Evolutionary conservation across 2,113 vertebrate species (phyloP).

Genomic region (Lamprotornis superbus): DNA sequence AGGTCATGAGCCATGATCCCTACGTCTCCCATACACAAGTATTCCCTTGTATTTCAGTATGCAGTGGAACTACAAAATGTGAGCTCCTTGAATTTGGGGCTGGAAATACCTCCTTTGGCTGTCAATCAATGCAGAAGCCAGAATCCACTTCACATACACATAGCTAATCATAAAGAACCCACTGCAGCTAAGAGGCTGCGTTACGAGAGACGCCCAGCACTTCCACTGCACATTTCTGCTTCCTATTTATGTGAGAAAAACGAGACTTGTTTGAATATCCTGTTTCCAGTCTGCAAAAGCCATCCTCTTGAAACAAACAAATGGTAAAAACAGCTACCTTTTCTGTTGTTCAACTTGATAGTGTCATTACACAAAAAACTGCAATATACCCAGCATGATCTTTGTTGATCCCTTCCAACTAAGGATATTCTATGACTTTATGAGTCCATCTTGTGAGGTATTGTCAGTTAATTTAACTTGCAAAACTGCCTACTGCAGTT

Average conservation of each 20-base stretch:
- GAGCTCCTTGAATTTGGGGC: not conserved
- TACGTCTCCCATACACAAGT: not conserved
- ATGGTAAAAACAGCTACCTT: not conserved
- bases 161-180: not conserved
- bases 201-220: not conserved
- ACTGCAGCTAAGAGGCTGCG: rapidly evolving
- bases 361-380: not conserved
- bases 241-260: not conserved
- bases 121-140: not conserved
- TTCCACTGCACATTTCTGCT: not conserved
- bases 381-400: not conserved
- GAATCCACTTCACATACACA: rapidly evolving
- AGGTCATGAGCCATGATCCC: not conserved
- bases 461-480: not conserved
- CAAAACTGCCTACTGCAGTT: not conserved
- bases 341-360: not conserved
- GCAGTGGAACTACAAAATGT: rapidly evolving
- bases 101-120: not conserved
- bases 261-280: not conserved
- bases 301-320: not conserved
- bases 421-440: not conserved
- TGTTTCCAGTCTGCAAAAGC: not conserved
- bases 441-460: not conserved
- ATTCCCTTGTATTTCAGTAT: not conserved
- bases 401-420: not conserved